These are phyloP conservation scores for Anadara kagoshimensis DNA, from an alignment of 1,140 invertebrate genomes.

Conservation along the genomic window DNA sequence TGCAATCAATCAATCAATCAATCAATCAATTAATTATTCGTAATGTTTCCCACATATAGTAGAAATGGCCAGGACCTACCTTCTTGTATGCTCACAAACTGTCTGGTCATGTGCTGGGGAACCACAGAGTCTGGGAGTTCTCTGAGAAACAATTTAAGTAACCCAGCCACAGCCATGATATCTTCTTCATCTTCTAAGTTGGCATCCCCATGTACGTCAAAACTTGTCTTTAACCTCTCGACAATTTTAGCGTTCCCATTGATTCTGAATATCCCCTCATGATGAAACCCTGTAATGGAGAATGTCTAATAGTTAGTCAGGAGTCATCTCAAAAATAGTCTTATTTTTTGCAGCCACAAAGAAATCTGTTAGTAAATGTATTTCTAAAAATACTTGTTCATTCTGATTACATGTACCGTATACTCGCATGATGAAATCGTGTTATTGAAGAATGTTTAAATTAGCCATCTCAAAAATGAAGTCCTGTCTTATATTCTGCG, in stretches of 20 bases:
- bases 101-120: slow-evolving; percentile 64
- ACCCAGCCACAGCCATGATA: slow-evolving; percentile 70
- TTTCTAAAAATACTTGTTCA: no score
- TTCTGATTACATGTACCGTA: no score
- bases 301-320: not conserved
- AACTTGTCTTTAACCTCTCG: slow-evolving; percentile 70
- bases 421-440: no score
- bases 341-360: no score
- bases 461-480: not conserved
- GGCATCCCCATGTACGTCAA: slow-evolving; percentile 73
- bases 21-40: no score
- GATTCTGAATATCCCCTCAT: slow-evolving; percentile 74
- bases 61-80: no score
- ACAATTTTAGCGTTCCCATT: slow-evolving; percentile 71
- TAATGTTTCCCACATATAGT: no score
- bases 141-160: slow-evolving; percentile 73
- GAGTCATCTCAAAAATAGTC: not conserved
- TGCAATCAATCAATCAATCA: no score
- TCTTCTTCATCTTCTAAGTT: slow-evolving; percentile 70
- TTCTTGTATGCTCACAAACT: slow-evolving; percentile 59
- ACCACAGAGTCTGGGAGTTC: slow-evolving; percentile 74
- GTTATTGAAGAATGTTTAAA: no score
- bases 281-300: slow-evolving; percentile 53
- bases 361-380: no score
- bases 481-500: no score